phyloP scores from a whole-genome alignment of 1,140 invertebrate species.

The Zaprionus taronus region DNA sequence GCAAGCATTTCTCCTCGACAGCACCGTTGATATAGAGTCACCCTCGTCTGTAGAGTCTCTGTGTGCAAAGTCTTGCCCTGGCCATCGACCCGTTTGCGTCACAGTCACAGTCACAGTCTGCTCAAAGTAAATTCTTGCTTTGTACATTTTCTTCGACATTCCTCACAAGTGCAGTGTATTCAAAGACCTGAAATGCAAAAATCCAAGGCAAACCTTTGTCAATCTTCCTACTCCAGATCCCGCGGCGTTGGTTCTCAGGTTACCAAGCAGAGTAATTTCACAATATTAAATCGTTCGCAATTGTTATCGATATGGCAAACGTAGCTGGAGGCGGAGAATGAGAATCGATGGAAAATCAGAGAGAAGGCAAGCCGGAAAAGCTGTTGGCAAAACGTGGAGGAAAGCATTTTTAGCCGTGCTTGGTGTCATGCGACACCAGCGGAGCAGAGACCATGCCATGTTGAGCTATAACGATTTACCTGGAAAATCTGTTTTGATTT shows the following conservation, averaged over 20 bases:
- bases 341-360: slow-evolving; percentile 4
- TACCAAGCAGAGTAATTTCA: background rate
- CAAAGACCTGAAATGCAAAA: background rate
- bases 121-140: slow-evolving; percentile 6
- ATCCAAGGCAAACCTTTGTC: background rate
- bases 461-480: background rate
- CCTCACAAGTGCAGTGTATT: background rate
- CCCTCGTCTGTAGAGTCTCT: too few species aligned
- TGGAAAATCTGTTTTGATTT: slow-evolving; percentile 3
- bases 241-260: background rate
- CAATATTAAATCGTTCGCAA: slow-evolving; percentile 10
- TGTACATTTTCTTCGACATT: background rate
- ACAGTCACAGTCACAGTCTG: too few species aligned
- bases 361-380: background rate
- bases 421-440: slow-evolving; percentile 10
- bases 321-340: background rate
- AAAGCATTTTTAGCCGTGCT: background rate
- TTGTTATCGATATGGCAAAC: slow-evolving; percentile 6
- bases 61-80: too few species aligned
- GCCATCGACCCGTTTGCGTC: too few species aligned
- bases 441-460: background rate
- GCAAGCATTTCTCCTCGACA: too few species aligned
- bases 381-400: too few species aligned
- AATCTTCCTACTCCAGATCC: background rate
- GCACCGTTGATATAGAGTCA: too few species aligned